phyloP scores from a whole-genome alignment of 2,113 vertebrate genomes.

The Micromys minutus region DNA sequence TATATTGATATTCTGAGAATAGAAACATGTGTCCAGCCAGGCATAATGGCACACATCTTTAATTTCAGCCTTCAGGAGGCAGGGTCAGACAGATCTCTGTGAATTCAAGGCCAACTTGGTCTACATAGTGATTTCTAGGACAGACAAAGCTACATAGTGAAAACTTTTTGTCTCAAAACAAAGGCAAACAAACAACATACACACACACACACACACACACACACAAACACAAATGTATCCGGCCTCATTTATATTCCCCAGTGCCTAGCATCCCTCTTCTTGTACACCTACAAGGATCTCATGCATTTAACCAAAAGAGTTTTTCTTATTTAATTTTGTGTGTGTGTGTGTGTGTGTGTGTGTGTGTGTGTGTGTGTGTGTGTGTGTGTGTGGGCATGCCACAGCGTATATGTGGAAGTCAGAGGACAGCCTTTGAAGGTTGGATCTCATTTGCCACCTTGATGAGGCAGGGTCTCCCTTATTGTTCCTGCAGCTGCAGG shows the following conservation, averaged over 20 bases:
- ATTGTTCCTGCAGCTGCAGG: too few relatives aligned
- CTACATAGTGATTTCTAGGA: background rate
- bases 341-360: background rate
- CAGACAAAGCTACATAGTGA: background rate
- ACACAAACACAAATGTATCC: too few relatives aligned
- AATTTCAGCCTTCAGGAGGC: background rate
- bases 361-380: background rate
- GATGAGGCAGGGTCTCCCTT: background rate
- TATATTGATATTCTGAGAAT: constrained; percentile 61
- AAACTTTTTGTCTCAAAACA: background rate
- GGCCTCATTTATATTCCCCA: background rate
- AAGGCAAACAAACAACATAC: background rate
- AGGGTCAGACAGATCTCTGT: background rate
- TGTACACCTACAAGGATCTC: background rate
- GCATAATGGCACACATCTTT: background rate
- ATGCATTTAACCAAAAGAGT: constrained; percentile 29
- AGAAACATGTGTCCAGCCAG: background rate
- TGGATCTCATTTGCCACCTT: background rate
- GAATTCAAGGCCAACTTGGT: background rate
- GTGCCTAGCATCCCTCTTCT: constrained; percentile 20
- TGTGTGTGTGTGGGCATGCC: too few relatives aligned
- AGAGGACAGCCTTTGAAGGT: background rate
- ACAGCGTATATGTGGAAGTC: background rate
- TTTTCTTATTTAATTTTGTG: background rate
- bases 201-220: too few relatives aligned